Evolutionary conservation across 1,140 invertebrate species (phyloP), one percentile per base, ranked within the genome.

Genomic region (Nautilus pompilius): DNA sequence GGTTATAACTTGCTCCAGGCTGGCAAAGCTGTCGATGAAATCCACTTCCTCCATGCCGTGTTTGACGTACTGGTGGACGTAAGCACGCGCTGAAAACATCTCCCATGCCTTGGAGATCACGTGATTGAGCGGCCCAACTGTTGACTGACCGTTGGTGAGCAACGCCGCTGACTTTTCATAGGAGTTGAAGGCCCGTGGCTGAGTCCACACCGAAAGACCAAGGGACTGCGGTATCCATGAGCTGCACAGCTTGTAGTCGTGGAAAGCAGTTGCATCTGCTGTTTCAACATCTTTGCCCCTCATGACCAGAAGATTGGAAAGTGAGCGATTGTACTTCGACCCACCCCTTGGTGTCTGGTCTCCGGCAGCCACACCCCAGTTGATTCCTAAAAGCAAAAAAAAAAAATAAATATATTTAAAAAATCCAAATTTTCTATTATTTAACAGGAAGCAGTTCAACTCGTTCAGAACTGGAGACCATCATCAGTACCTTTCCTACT

Each of bases 11-110:
- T 81, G 79, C 66, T 83, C 81, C 51, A 82, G 64, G 28, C 65
- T 73, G 8, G 78, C 77, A 77, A 83, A 83, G 57, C 76, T 71
- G 58, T 83, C 79, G 5, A 83, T 45, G 69, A 83, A 83, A 55
- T 81, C 79, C 48, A 81, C 80, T 30, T 79, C 78, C 4, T 63
- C 67, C 22, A 81, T 56, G 24, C 80, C 80, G 69, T 80, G 78
- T 61, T 72, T 70, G 2, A 71, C 53, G 71, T 84, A 84, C 61
- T 83, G 82, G 65, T 84, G 81, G 24, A 82, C 75, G 59, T 81
- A 84, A 3, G 81, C 81, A 34, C 80, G 61, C 0, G 79, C 76
- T 0, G 74, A 71, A 65, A 84, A 84, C 81, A 84, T 82, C 26
- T 72, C 73, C 80, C 81, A 84, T 4, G 81, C 80, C 62, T 79